Evolutionary conservation across 2,888 invertebrate genomes (phyloP), one percentile per base, ranked within the genome.

Genomic region (Dicroscelio sp.): DNA sequence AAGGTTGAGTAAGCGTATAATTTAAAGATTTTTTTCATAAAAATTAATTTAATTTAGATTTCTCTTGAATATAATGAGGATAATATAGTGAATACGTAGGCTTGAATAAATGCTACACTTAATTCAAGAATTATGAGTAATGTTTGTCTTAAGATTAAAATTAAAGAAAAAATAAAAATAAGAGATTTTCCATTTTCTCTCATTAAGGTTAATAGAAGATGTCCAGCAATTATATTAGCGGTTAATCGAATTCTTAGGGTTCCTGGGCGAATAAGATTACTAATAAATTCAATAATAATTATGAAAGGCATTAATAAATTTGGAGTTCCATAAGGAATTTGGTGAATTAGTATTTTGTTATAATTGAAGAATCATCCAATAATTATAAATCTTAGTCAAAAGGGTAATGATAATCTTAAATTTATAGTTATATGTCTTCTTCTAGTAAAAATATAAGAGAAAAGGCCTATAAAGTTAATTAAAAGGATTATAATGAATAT

Each of bases 191-290:
- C 97, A 2, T 97, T 97, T 92, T 97, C 97, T 88, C 97, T 97
- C 95, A 98, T 95, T 94, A 98, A 93, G 1, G 98, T 98, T 97
- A 98, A 96, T 95, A 98, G 93, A 96, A 98, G 95, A 96, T 98
- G 98, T 0, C 98, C 98, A 0, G 98, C 98, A 97, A 98, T 98
- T 97, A 98, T 98, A 97, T 98, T 98, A n/a, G 98, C 98, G 6
- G 98, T 97, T 97, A 98, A 95, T 92, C 98, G 98, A 87, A 98
- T 97, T 0, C 98, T 97, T 97, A 98, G 96, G 3, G 98, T 98
- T 96, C 97, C 97, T 0, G 98, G 98, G 17, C 98, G 98, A 96
- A 98, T 98, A 93, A 98, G 94, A 97, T 98, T 98, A 94, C 98
- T 98, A 97, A 98, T 98, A 52, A 98, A 97, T 98, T 98, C 98